A percentile compares a stretch with the other conserved stretches of the same genome.
Evolutionary conservation across 2,113 vertebrate genomes (phyloP).

Genomic region (Riparia riparia): DNA sequence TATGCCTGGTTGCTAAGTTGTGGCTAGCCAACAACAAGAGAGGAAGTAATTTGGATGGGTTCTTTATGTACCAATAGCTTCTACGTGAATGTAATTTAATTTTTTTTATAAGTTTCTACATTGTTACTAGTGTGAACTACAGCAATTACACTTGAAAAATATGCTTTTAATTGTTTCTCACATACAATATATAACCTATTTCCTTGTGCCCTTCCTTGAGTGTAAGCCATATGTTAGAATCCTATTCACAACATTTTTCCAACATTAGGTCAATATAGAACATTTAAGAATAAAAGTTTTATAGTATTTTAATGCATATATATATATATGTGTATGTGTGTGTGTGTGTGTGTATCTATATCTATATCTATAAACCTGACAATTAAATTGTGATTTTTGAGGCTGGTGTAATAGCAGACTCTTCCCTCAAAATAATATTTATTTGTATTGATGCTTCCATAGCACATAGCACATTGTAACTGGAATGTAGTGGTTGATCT

Average conservation of each 20-base stretch:
- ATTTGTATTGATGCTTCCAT: neutral
- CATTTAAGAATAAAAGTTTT: neutral
- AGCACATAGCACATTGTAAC: neutral
- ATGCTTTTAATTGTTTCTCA: neutral
- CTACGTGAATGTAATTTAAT: neutral
- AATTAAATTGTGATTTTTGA: neutral
- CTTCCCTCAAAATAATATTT: neutral
- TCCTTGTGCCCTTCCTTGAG: neutral
- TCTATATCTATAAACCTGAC: neutral
- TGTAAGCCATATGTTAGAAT: neutral
- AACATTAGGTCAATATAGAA: neutral
- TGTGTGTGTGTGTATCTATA: neutral
- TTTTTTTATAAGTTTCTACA: neutral
- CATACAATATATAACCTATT: neutral
- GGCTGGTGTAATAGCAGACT: neutral
- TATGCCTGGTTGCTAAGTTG: neutral
- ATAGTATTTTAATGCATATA: neutral
- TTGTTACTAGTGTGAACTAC: neutral
- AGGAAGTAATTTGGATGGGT: neutral
- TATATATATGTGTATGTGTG: neutral
- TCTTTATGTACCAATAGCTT: neutral
- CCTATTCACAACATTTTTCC: neutral
- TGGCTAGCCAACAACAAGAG: neutral
- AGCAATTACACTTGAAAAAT: neutral
- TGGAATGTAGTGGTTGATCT: neutral